Evolutionary conservation across 1,140 invertebrate species (phyloP).

Genomic region (Coelopa frigida): DNA sequence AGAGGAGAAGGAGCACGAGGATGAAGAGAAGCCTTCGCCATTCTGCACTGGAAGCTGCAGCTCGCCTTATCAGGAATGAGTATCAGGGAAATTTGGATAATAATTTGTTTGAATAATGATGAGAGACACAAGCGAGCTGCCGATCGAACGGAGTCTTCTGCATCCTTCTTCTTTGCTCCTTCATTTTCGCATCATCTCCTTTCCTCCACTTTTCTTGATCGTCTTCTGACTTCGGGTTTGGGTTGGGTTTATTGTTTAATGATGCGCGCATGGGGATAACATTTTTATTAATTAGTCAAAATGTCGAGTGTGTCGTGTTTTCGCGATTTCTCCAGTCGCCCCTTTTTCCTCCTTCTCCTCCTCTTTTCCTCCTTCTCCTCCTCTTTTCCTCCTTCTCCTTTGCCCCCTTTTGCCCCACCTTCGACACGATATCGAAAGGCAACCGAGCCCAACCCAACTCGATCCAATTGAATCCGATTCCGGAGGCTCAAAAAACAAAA

Average conservation of each 20-base stretch:
- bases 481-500: no score
- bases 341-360: neutral
- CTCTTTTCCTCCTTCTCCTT: neutral
- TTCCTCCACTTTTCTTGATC: no score
- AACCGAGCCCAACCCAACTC: no score
- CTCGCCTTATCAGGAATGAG: neutral
- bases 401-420: neutral
- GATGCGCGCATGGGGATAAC: slow-evolving; percentile 12
- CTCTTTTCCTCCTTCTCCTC: neutral
- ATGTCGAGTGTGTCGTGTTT: slow-evolving; percentile 12
- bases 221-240: no score
- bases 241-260: slow-evolving; percentile 5
- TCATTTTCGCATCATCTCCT: no score
- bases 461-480: no score
- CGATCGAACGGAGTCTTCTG: no score
- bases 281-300: slow-evolving; percentile 14
- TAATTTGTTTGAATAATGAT: slow-evolving; percentile 7
- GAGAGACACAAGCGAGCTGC: no score
- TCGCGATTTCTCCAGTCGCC: neutral
- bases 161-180: no score
- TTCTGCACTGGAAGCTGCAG: no score
- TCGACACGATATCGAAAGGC: neutral
- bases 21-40: no score
- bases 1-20: no score
- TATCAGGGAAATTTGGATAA: slow-evolving; percentile 10